Percentiles rank a stretch among this genome's conserved stretches.
These are phyloP conservation scores for Drosophila nr. medialis DNA, from an alignment of 2,888 invertebrate species.

Conservation along the genomic window DNA sequence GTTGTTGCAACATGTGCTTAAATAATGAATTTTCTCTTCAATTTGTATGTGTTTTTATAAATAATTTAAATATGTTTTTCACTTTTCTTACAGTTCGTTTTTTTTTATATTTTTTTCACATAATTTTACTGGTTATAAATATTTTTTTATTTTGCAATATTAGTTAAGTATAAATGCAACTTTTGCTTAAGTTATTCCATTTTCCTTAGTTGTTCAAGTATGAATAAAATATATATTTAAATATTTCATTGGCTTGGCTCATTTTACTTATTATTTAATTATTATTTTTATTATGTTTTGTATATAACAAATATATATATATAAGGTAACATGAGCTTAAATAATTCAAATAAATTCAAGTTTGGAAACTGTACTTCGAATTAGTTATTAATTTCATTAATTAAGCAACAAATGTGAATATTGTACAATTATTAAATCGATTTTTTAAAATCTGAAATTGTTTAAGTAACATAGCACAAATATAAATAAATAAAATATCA, in stretches of 20 bases:
- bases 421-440: neutral
- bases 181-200: neutral
- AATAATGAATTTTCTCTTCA: neutral
- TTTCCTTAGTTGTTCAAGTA: too few species aligned
- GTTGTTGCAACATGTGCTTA: too few species aligned
- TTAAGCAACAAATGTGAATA: neutral
- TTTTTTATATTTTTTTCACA: neutral
- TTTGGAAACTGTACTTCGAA: neutral
- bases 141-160: neutral
- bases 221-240: too few species aligned
- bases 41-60: rapidly evolving
- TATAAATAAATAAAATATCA: neutral
- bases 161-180: neutral
- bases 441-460: neutral
- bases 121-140: neutral
- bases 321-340: neutral
- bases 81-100: neutral
- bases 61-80: neutral
- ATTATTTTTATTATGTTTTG: neutral
- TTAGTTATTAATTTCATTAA: neutral
- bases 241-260: neutral
- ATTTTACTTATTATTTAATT: neutral
- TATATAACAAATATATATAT: neutral
- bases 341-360: neutral
- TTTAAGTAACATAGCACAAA: neutral